Conservation (phyloP, 2,113 vertebrate species). For the Trichomycterus rosablanca region DNA sequence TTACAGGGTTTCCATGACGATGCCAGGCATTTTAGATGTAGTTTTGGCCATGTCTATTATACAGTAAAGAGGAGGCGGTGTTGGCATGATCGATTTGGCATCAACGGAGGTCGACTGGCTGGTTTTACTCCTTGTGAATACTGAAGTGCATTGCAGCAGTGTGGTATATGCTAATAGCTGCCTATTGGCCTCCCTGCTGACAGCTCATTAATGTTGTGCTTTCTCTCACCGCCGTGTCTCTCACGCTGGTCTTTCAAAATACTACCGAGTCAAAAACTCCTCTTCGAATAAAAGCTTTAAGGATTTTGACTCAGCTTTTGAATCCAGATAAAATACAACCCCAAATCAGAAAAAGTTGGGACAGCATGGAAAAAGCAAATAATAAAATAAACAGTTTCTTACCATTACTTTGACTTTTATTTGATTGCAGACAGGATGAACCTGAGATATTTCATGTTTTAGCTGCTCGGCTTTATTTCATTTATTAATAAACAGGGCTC, state of each 20-base stretch:
- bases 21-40: background rate
- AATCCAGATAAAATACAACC: too few species aligned
- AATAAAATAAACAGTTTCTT: too few species aligned
- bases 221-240: conserved; percentile 6
- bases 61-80: conserved; percentile 17
- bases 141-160: conserved; percentile 19
- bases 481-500: too few species aligned
- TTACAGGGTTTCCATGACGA: conserved; percentile 29
- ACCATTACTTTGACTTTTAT: too few species aligned
- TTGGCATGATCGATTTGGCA: conserved; percentile 19
- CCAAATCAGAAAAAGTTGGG: too few species aligned
- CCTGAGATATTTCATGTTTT: too few species aligned
- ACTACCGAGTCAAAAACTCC: conserved; percentile 12
- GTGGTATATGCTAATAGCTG: conserved; percentile 27
- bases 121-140: conserved; percentile 19
- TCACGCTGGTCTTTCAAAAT: conserved; percentile 5
- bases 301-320: conserved; percentile 4
- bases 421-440: too few species aligned
- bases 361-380: too few species aligned
- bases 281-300: background rate
- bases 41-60: background rate
- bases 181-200: conserved; percentile 9
- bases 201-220: conserved; percentile 32
- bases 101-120: conserved; percentile 5
- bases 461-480: too few species aligned